Percentiles rank a stretch among this genome's conserved stretches.
Evolutionary conservation across 1,140 invertebrate species (phyloP).

Genomic region (Daktulosphaira vitifoliae): DNA sequence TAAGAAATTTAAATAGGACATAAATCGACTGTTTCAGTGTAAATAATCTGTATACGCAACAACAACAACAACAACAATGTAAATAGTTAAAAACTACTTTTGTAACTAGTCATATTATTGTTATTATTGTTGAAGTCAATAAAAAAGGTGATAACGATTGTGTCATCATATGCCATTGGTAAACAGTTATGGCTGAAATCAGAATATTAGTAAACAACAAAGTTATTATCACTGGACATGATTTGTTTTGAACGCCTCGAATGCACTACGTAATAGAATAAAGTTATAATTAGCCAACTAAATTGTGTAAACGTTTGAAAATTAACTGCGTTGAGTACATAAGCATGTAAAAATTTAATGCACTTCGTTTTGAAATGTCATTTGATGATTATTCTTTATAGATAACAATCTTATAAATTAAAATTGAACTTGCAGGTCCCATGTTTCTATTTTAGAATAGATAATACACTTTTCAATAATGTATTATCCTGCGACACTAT

Average conservation of each 20-base stretch:
- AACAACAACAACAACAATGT: background rate
- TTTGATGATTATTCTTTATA: too few species aligned
- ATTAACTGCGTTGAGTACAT: too few species aligned
- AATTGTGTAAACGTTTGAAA: background rate
- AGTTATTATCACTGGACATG: background rate
- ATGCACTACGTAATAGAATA: background rate
- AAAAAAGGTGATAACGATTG: slow-evolving; percentile 5
- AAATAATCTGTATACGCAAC: background rate
- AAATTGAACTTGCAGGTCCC: too few species aligned
- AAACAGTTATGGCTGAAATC: slow-evolving; percentile 1
- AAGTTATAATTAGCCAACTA: background rate
- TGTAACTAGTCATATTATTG: background rate
- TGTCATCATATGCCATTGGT: slow-evolving; percentile 6
- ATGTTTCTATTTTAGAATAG: too few species aligned
- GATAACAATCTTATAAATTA: too few species aligned
- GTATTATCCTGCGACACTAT: too few species aligned
- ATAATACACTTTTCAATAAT: too few species aligned
- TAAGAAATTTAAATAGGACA: slow-evolving; percentile 2
- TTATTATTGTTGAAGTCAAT: background rate
- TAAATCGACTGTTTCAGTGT: background rate
- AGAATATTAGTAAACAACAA: slow-evolving; percentile 19
- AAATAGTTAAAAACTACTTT: slow-evolving; percentile 7
- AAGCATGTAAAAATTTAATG: too few species aligned
- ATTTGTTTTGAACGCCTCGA: too few species aligned
- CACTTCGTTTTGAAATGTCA: too few species aligned